Percentiles rank a stretch among this genome's conserved stretches.
These are phyloP conservation scores for Polymixis flavicincta DNA, from an alignment of 2,888 invertebrate species.

Conservation along the genomic window DNA sequence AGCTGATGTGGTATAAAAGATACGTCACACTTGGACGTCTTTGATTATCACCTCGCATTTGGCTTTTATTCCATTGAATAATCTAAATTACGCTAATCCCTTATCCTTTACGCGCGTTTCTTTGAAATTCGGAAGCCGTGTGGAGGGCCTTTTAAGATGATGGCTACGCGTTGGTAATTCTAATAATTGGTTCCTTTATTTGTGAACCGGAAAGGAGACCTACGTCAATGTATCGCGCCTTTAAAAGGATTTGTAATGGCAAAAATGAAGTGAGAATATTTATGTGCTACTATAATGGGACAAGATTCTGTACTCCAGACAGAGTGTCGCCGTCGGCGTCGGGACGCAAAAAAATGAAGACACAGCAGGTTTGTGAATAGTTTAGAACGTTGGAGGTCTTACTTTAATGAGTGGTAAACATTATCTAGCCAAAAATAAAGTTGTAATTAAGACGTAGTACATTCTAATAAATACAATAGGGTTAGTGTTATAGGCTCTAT, in stretches of 20 bases:
- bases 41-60: constrained; percentile 64
- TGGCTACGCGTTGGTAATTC: constrained; percentile 78
- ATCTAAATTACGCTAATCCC: constrained; percentile 84
- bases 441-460: not conserved
- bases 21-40: constrained; percentile 65
- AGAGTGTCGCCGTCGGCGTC: constrained; percentile 82
- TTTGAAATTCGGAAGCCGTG: constrained; percentile 88
- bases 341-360: constrained; percentile 59
- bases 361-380: constrained; percentile 49
- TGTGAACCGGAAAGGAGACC: constrained; percentile 86
- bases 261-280: constrained; percentile 81
- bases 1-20: constrained; percentile 46
- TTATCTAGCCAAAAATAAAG: constrained; percentile 9
- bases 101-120: constrained; percentile 79
- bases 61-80: constrained; percentile 69
- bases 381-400: constrained; percentile 71
- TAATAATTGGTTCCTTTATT: constrained; percentile 88
- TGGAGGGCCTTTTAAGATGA: constrained; percentile 78
- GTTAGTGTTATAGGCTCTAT: not conserved
- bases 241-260: constrained; percentile 86
- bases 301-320: constrained; percentile 79
- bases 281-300: constrained; percentile 74
- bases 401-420: constrained; percentile 39
- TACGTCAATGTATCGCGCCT: constrained; percentile 82
- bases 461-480: constrained; percentile 3